Conservation (phyloP, 2,888 invertebrate genomes). For the Leistus spinibarbis region DNA sequence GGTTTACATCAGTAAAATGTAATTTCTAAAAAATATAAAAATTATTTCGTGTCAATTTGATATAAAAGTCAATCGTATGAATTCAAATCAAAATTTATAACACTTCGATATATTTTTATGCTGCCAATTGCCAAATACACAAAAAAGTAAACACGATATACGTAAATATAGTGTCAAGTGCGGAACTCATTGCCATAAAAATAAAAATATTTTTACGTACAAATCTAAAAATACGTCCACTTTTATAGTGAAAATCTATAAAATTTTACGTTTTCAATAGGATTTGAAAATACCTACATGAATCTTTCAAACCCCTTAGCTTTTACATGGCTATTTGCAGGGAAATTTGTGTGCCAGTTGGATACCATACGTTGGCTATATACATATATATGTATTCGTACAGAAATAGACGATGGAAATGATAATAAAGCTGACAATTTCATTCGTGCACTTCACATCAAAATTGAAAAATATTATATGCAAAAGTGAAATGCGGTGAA, state of each 20-base stretch:
- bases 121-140: not conserved
- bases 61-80: not conserved
- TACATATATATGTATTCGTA: too few species aligned
- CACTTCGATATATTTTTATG: not conserved
- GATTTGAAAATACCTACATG: slow-evolving; percentile 30
- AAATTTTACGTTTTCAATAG: slow-evolving; percentile 37
- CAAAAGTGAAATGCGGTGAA: not conserved
- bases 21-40: too few species aligned
- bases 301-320: slow-evolving; percentile 30
- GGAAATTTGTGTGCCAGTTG: slow-evolving; percentile 11
- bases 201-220: slow-evolving; percentile 32
- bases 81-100: not conserved
- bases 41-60: not conserved
- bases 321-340: slow-evolving; percentile 30
- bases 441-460: slow-evolving; percentile 33
- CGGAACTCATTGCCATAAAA: not conserved
- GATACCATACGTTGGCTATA: slow-evolving; percentile 18
- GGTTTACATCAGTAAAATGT: too few species aligned
- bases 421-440: slow-evolving; percentile 40
- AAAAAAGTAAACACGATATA: not conserved
- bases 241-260: slow-evolving; percentile 37
- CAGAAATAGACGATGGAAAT: slow-evolving; percentile 33
- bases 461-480: slow-evolving; percentile 37
- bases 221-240: slow-evolving; percentile 35
- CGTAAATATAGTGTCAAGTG: not conserved